These are phyloP conservation scores for Danio kyathit DNA, from an alignment of 2,797 vertebrate genomes.

Conservation along the genomic window DNA sequence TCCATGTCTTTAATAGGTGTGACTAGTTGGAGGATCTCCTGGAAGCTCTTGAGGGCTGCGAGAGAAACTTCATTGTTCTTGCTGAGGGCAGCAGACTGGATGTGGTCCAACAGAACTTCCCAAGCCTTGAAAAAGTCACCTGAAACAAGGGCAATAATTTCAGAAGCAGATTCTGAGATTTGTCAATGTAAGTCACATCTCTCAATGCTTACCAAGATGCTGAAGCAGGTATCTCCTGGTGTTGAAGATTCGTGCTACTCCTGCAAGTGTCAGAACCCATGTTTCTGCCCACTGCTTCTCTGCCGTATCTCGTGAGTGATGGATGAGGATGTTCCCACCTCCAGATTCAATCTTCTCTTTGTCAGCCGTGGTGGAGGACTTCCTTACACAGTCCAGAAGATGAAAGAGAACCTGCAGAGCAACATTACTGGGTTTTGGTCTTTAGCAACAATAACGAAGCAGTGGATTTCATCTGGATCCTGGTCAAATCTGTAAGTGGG, in stretches of 20 bases:
- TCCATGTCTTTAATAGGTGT: slow-evolving; percentile 91
- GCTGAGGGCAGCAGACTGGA: slow-evolving; percentile 97
- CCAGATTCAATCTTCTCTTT: slow-evolving; percentile 99
- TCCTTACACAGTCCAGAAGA: slow-evolving; percentile 91
- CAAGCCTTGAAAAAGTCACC: slow-evolving; percentile 98
- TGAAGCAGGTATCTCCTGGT: slow-evolving; percentile 94
- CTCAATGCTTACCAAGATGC: slow-evolving; percentile 85
- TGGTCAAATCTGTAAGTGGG: too few species aligned
- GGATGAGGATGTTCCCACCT: slow-evolving; percentile 98
- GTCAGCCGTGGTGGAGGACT: slow-evolving; percentile 95
- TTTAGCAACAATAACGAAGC: not conserved
- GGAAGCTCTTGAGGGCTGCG: slow-evolving; percentile 98
- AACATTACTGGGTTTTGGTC: not conserved
- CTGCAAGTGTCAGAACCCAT: slow-evolving; percentile 96
- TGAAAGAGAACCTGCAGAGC: slow-evolving; percentile 91
- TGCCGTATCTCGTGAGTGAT: slow-evolving; percentile 97
- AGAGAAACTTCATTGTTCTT: slow-evolving; percentile 98
- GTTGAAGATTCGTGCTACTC: slow-evolving; percentile 98
- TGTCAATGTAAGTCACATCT: not conserved
- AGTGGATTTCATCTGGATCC: not conserved
- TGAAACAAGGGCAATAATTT: slow-evolving; percentile 62
- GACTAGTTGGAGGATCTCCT: slow-evolving; percentile 97
- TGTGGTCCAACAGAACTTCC: slow-evolving; percentile 97
- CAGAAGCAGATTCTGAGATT: not conserved
- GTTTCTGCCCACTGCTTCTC: slow-evolving; percentile 99